Conservation (phyloP, 2,888 invertebrate genomes). For the Calliphora vomitoria region DNA sequence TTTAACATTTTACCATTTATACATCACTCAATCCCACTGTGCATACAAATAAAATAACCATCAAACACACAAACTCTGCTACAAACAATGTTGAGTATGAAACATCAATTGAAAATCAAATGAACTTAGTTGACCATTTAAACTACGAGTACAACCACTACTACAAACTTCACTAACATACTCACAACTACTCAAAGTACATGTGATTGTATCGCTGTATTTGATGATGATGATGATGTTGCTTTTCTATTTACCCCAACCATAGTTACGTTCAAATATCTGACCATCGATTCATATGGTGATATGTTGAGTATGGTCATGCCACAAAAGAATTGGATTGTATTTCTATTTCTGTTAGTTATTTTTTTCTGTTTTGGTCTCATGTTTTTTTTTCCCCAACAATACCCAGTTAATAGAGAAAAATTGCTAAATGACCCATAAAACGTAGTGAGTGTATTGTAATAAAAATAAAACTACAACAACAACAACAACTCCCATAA, state of each 20-base stretch:
- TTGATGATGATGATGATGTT: slow-evolving; percentile 23
- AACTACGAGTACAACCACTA: slow-evolving; percentile 33
- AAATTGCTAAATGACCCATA: slow-evolving; percentile 78
- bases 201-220: neutral
- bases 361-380: neutral
- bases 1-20: too few species aligned
- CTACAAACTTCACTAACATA: neutral
- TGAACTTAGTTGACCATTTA: slow-evolving; percentile 71
- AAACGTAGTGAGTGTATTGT: slow-evolving; percentile 68
- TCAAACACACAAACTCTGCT: neutral
- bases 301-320: slow-evolving; percentile 66
- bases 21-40: neutral
- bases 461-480: slow-evolving; percentile 60
- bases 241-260: slow-evolving; percentile 3
- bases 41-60: neutral
- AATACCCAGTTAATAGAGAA: slow-evolving; percentile 72
- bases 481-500: slow-evolving; percentile 26
- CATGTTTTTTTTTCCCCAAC: slow-evolving; percentile 16
- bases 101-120: slow-evolving; percentile 67
- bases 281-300: slow-evolving; percentile 12
- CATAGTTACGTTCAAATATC: neutral
- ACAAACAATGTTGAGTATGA: slow-evolving; percentile 12
- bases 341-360: neutral
- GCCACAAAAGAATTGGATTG: slow-evolving; percentile 46
- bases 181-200: neutral